These are phyloP conservation scores for Pristionchus mayeri DNA, from an alignment of 2,888 invertebrate genomes.

Conservation along the genomic window DNA sequence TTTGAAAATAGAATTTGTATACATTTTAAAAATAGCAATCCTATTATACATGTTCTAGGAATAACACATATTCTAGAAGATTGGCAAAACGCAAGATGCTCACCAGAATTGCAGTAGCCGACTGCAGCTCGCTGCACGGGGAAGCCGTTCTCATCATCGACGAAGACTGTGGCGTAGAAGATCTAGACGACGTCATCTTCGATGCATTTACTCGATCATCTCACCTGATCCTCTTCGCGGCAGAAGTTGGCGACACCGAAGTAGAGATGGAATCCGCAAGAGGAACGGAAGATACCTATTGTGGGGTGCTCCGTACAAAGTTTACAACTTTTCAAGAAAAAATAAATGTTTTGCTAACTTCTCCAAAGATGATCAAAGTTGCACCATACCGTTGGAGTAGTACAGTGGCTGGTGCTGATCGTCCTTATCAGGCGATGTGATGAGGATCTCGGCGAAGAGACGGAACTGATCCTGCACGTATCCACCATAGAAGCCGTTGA, in stretches of 20 bases:
- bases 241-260: constrained; percentile 68
- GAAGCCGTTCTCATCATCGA: constrained; percentile 67
- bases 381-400: constrained; percentile 61
- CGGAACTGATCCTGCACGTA: constrained; percentile 63
- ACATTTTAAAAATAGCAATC: too few species aligned
- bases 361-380: too few species aligned
- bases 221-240: constrained; percentile 60
- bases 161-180: constrained; percentile 57
- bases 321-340: too few species aligned
- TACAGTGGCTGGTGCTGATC: constrained; percentile 61
- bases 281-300: constrained; percentile 61
- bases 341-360: too few species aligned
- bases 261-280: constrained; percentile 67
- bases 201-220: background rate
- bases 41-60: too few species aligned
- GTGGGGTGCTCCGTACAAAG: too few species aligned
- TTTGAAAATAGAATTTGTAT: too few species aligned
- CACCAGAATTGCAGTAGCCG: constrained; percentile 63
- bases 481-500: constrained; percentile 61
- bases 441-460: constrained; percentile 68
- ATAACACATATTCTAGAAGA: too few species aligned
- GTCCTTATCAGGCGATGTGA: constrained; percentile 55
- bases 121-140: constrained; percentile 66
- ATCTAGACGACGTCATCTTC: constrained; percentile 1
- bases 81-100: too few species aligned